These are phyloP conservation scores for Diarsia mendica DNA, from an alignment of 2,888 invertebrate genomes.

Conservation along the genomic window DNA sequence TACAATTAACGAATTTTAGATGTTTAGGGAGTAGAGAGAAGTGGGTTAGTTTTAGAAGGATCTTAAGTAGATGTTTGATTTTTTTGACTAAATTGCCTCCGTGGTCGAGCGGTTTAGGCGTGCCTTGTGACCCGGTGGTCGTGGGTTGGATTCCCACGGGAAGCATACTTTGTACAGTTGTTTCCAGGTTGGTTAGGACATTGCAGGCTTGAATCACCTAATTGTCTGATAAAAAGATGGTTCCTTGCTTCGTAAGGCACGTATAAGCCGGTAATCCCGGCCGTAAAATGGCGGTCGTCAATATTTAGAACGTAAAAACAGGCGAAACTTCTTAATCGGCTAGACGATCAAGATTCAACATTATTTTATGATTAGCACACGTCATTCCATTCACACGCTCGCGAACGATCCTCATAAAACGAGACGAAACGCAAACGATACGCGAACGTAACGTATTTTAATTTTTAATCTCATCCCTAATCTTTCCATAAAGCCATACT, in stretches of 20 bases:
- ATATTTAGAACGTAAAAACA: not conserved
- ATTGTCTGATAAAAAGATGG: no score
- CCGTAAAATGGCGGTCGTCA: no score
- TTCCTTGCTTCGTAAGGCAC: no score
- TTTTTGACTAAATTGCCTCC: no score
- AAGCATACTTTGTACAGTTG: no score
- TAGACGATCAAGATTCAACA: conserved; percentile 6
- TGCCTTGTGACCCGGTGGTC: no score
- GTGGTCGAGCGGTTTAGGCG: no score
- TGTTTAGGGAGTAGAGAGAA: not conserved
- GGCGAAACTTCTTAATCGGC: not conserved
- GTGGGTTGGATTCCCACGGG: no score
- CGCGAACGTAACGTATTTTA: conserved; percentile 72
- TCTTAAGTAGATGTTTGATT: no score
- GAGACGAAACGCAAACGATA: conserved; percentile 54
- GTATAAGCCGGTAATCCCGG: no score
- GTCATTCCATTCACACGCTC: conserved; percentile 45
- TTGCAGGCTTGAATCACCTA: no score
- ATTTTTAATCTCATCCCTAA: conserved; percentile 85
- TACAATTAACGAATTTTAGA: conserved; percentile 7
- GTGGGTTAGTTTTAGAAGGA: not conserved
- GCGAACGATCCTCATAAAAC: conserved; percentile 51
- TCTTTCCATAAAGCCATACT: conserved; percentile 85
- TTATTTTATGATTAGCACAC: conserved; percentile 52
- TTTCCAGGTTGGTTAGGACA: no score